A percentile compares a stretch with the other conserved stretches of the same genome.
These are phyloP conservation scores for Aphidius gifuensis DNA, from an alignment of 1,140 invertebrate genomes.

Conservation along the genomic window DNA sequence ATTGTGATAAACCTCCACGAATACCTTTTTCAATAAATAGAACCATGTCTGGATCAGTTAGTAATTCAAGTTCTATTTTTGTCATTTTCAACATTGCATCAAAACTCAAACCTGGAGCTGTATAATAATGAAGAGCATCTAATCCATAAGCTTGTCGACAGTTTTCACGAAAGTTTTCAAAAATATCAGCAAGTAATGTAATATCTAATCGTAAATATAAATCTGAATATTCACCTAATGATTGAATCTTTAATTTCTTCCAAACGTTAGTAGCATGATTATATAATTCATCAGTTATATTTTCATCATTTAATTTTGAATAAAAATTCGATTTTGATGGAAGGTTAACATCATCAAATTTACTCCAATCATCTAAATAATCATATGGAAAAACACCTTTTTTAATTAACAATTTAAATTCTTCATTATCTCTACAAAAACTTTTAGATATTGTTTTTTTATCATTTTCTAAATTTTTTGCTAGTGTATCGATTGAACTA, in stretches of 20 bases:
- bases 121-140: conserved; percentile 40
- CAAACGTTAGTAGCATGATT: conserved; percentile 32
- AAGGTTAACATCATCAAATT: conserved; percentile 35
- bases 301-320: conserved; percentile 36
- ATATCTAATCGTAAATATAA: conserved; percentile 6
- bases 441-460: conserved; percentile 22
- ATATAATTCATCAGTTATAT: conserved; percentile 37
- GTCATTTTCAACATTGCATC: conserved; percentile 49
- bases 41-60: neutral
- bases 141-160: conserved; percentile 34
- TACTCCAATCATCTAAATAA: conserved; percentile 34
- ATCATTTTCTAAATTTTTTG: conserved; percentile 22
- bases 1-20: neutral
- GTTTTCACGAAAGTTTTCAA: conserved; percentile 51
- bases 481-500: too few relatives aligned
- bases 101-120: conserved; percentile 52
- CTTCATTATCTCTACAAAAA: conserved; percentile 9
- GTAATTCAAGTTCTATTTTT: conserved; percentile 28
- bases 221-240: neutral
- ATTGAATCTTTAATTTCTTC: neutral
- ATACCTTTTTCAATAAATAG: neutral
- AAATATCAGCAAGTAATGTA: conserved; percentile 43
- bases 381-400: conserved; percentile 41
- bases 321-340: conserved; percentile 44
- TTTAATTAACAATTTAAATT: conserved; percentile 25